Base-by-base conservation (phyloP, 2,113 vertebrate species). In the Pollimyrus isidori region DNA sequence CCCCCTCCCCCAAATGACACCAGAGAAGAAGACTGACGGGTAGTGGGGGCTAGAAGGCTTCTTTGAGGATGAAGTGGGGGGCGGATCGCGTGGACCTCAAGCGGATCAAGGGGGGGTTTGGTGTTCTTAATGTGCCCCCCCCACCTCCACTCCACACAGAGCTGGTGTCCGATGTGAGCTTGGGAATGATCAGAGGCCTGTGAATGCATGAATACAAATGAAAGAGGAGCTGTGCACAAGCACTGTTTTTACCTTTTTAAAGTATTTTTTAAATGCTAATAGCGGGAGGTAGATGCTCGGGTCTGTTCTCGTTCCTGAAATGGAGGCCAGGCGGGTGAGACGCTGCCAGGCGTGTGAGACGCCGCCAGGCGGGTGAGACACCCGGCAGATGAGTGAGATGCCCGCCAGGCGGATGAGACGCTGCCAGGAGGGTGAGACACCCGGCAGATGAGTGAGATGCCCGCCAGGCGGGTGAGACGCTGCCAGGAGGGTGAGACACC, bases 131-230 rank as follows among this genome's bases (percentile, higher is more conserved):
- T 69, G 9, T 69, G 23, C 1, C 42, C 42, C 42, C 45, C 45
- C 45, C 45, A 6, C 45, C 45, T 35, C 35, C 35, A 35, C 45
- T 4, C 45, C 45, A 1, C 45, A 48, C 1, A 35, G 49, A 35
- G 85, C 50, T 19, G 5, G 49, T 86, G 45, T 35, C 85, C 15
- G 15, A 13, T n/a, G 10, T 0, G 3, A 53, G 26, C 50, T 50
- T 53, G 13, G 23, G 26, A 52, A n/a, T 53, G 11, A 86, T 10
- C n/a, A 53, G 46, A 39, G 85, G 46, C 50, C 39, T 49, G 26
- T 86, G 85, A 56, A 86, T 86, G 39, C 11, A 86, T 86, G 85
- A 86, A 86, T 53, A 86, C 15, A 86, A 35, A 86, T 86, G 85
- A 35, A 53, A 86, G 21, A 6, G 13, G 13, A 13, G n/a, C 52